A percentile compares a stretch with the other conserved stretches of the same genome.
Evolutionary conservation across 2,797 vertebrate species (phyloP).

Genomic region (Potorous gilbertii): DNA sequence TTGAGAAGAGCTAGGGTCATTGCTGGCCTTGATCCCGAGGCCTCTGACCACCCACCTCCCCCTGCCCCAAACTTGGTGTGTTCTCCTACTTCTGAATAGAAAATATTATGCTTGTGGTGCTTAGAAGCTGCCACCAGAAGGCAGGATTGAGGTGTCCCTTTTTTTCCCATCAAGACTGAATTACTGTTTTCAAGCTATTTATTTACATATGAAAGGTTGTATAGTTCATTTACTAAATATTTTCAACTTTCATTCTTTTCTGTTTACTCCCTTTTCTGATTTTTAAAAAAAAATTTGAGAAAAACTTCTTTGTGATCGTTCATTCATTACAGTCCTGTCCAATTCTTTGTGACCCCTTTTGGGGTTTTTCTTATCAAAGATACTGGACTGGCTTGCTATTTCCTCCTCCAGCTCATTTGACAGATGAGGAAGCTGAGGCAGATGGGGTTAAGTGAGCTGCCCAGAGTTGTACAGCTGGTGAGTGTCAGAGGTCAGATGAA

Average conservation of each 20-base stretch:
- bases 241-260: background rate
- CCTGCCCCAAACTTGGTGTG: too few species aligned
- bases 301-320: background rate
- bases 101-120: background rate
- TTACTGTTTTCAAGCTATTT: background rate
- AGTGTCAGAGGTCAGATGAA: background rate
- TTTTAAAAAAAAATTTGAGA: background rate
- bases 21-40: background rate
- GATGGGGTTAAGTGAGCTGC: background rate
- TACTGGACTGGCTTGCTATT: background rate
- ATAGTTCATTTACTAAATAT: background rate
- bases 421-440: background rate
- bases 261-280: background rate
- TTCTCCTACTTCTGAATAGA: background rate
- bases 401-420: background rate
- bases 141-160: background rate
- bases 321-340: background rate
- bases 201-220: background rate
- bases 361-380: background rate
- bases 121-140: slow-evolving; percentile 50
- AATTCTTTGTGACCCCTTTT: background rate
- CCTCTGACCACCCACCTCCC: background rate
- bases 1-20: background rate
- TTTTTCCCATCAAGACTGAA: background rate
- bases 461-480: background rate